These are phyloP conservation scores for Ptychoptera contaminata DNA, from an alignment of 2,888 invertebrate genomes.

Conservation along the genomic window DNA sequence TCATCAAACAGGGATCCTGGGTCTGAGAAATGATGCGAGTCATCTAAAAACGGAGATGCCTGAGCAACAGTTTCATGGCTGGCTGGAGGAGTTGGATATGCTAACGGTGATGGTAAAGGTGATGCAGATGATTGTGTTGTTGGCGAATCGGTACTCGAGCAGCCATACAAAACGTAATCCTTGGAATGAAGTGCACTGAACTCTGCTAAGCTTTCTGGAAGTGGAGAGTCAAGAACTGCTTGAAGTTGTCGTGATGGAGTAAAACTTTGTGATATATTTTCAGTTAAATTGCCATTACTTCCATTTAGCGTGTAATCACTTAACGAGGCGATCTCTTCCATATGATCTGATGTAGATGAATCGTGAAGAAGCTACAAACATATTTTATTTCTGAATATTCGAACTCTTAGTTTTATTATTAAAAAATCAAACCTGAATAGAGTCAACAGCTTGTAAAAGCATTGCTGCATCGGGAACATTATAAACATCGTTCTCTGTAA, in stretches of 20 bases:
- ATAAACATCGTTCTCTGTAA: conserved; percentile 56
- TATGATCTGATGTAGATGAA: conserved; percentile 41
- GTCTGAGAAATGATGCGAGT: conserved; percentile 25
- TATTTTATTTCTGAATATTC: background rate
- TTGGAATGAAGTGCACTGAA: conserved; percentile 63
- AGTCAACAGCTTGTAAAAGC: conserved; percentile 47
- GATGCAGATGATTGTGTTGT: conserved; percentile 37
- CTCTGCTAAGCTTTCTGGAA: conserved; percentile 66
- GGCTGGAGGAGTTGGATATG: conserved; percentile 77
- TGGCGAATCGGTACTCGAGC: conserved; percentile 24
- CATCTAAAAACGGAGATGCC: conserved; percentile 31
- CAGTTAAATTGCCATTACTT: conserved; percentile 7
- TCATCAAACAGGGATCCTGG: conserved; percentile 28
- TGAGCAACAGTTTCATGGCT: conserved; percentile 56
- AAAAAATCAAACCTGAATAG: conserved; percentile 33
- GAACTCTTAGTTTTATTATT: background rate
- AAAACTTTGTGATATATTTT: conserved; percentile 10
- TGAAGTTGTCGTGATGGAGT: conserved; percentile 36
- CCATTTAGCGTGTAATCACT: conserved; percentile 45
- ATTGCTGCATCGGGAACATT: conserved; percentile 51
- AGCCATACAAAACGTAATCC: conserved; percentile 30
- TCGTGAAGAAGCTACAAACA: conserved; percentile 37
- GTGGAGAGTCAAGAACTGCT: conserved; percentile 58
- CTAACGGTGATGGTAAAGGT: conserved; percentile 50
- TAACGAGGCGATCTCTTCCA: conserved; percentile 44